Conservation (phyloP, 2,888 invertebrate species). For the Octonoba sinensis region DNA sequence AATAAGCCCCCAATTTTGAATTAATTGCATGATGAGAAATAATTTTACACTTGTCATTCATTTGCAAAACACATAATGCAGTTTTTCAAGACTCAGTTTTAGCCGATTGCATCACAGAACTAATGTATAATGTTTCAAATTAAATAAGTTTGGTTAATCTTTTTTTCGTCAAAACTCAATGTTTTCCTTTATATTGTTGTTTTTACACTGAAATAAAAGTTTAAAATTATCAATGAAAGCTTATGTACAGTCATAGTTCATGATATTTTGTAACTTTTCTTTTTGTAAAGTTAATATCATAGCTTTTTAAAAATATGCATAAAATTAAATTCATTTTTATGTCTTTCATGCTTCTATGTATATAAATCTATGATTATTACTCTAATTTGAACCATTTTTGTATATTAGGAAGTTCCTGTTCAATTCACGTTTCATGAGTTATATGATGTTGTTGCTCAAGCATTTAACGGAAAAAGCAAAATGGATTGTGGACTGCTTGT, state of each 20-base stretch:
- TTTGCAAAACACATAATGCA: too few relatives aligned
- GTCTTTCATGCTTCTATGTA: background rate
- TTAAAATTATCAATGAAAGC: too few relatives aligned
- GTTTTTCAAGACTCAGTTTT: too few relatives aligned
- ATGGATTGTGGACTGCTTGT: background rate
- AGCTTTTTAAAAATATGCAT: background rate
- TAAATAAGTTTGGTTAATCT: too few relatives aligned
- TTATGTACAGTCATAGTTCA: background rate
- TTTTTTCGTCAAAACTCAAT: too few relatives aligned
- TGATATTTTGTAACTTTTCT: background rate
- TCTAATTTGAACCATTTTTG: background rate
- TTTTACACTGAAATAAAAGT: too few relatives aligned
- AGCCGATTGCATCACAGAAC: too few relatives aligned
- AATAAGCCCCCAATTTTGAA: too few relatives aligned
- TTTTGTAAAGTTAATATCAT: background rate
- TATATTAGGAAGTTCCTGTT: constrained; percentile 28
- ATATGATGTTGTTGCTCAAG: constrained; percentile 16
- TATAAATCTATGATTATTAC: background rate
- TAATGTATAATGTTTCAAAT: too few relatives aligned
- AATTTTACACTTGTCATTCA: too few relatives aligned
- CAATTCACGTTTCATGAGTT: constrained; percentile 31
- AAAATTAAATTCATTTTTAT: background rate
- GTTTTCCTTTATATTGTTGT: too few relatives aligned
- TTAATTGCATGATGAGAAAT: too few relatives aligned
- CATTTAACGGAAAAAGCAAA: constrained; percentile 9